Conservation (phyloP, 2,113 vertebrate species). For the Probosciger aterrimus region DNA sequence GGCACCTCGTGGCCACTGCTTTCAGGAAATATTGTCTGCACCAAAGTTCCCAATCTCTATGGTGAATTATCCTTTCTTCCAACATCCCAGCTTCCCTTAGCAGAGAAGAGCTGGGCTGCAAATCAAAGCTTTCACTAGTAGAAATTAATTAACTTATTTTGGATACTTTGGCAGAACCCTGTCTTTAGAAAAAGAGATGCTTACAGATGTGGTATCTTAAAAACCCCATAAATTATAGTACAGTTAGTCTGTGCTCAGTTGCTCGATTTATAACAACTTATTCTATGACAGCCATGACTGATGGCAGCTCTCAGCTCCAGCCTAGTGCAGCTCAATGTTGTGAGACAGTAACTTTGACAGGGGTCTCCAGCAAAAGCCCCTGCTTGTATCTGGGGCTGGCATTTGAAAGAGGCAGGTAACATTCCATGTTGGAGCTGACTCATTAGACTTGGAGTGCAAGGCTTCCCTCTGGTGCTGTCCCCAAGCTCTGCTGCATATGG, state of each 20-base stretch:
- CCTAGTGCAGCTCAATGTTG: not conserved
- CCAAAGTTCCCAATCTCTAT: fast-evolving
- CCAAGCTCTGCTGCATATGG: not conserved
- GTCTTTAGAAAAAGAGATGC: not conserved
- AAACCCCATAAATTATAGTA: not conserved
- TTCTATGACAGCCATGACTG: not conserved
- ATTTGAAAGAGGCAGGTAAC: not conserved
- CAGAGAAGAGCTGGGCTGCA: not conserved
- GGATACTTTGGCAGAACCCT: not conserved
- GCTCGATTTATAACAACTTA: not conserved
- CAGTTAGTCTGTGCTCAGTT: not conserved
- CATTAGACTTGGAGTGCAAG: not conserved
- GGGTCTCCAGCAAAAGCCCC: not conserved
- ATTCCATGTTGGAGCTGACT: not conserved
- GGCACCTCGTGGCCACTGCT: not conserved
- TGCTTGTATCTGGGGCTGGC: not conserved
- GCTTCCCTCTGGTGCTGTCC: not conserved
- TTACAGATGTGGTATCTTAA: not conserved
- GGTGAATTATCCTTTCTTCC: not conserved
- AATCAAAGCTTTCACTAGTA: not conserved
- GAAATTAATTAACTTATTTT: not conserved
- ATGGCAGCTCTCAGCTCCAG: not conserved
- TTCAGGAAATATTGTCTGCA: not conserved
- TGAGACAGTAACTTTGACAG: not conserved
- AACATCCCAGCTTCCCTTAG: not conserved